Conservation (phyloP, 2,888 invertebrate genomes). For the Drosophila testacea region DNA sequence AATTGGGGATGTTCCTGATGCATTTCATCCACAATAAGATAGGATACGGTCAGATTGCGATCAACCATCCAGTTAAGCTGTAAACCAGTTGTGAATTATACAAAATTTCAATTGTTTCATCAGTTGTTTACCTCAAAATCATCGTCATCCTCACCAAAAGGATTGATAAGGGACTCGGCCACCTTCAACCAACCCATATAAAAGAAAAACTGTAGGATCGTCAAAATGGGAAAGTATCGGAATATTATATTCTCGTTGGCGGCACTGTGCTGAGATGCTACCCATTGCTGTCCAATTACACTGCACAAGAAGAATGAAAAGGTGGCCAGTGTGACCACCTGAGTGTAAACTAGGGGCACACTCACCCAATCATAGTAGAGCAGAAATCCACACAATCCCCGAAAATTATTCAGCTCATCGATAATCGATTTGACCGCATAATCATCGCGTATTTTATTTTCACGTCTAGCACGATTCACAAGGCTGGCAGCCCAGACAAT, state of each 20-base stretch:
- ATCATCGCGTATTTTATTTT: constrained; percentile 94
- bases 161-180: constrained; percentile 95
- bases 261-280: constrained; percentile 86
- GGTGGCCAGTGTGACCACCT: constrained; percentile 94
- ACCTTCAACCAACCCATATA: constrained; percentile 96
- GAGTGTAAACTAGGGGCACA: constrained; percentile 92
- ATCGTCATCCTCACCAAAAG: constrained; percentile 95
- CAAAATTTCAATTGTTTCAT: neutral
- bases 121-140: constrained; percentile 90
- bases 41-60: constrained; percentile 92
- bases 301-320: constrained; percentile 95
- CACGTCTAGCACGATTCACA: constrained; percentile 93
- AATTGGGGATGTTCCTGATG: constrained; percentile 95
- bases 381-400: constrained; percentile 90
- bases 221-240: constrained; percentile 94
- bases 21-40: constrained; percentile 97
- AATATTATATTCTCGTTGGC: constrained; percentile 87
- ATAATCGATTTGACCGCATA: constrained; percentile 96
- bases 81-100: constrained; percentile 69
- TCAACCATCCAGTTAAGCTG: constrained; percentile 95
- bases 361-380: constrained; percentile 91
- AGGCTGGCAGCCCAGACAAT: constrained; percentile 96
- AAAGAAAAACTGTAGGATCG: constrained; percentile 93
- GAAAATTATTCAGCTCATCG: constrained; percentile 93
- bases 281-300: constrained; percentile 94